Base-by-base conservation (phyloP, 2,113 vertebrate genomes). In the Odontophorus gujanensis region DNA sequence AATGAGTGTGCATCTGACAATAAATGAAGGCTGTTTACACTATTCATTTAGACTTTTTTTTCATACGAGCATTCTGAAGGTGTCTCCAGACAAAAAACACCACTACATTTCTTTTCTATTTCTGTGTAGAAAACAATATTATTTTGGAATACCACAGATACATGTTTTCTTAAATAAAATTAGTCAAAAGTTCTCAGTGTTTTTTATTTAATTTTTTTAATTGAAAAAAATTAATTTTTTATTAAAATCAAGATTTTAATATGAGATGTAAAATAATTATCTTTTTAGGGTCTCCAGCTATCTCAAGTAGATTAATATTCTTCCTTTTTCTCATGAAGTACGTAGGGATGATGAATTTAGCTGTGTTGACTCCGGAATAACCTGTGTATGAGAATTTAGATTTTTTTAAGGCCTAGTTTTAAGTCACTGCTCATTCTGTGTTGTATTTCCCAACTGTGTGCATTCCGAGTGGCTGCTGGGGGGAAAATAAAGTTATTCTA, bases 1-100 rank as follows among this genome's bases (percentile, higher is more conserved):
- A 47, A 87, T 81, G 22, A 90, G 42, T 84, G 36, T 95, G 51
- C 36, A 76, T 91, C 72, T 97, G 72, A n/a, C 57, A 89, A 61
- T 50, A 92, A 72, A 81, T 43, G 9, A 96, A 58, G 71, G 86
- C 53, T 40, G 32, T 76, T 74, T 94, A 43, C 5, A 71, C 34
- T 91, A 48, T 83, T 53, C 0, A 75, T 43, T 83, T 87, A 90
- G 51, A 84, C 69, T 50, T 45, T 88, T 97, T 82, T 92, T 87
- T 43, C 11, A 40, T 79, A 66, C 40, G 55, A 95, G 58, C 22
- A 36, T 45, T 67, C 63, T 89, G 7, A 62, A 26, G 85, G 90
- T 66, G 5, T 51, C 3, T 83, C 24, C 5, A 76, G 77, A 48
- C 1, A 24, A 40, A 42, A 5, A 40, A 40, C 40, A 40, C 40